A percentile compares a stretch with the other conserved stretches of the same genome.
phyloP scores from a whole-genome alignment of 2,888 invertebrate genomes.

The Priocnemis perturbator region DNA sequence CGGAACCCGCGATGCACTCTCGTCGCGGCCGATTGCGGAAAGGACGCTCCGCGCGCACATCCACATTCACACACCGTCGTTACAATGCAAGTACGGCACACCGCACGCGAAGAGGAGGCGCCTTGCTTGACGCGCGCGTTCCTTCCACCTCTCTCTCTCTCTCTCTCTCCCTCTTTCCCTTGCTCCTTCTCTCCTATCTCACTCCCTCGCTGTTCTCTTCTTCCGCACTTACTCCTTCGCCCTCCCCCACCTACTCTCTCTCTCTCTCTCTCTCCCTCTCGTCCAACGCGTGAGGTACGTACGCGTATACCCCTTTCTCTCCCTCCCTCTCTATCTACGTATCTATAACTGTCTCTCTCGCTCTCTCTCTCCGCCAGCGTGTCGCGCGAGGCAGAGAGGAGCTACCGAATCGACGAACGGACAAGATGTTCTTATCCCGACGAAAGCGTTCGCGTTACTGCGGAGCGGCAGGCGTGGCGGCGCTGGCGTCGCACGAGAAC shows the following conservation, averaged over 20 bases:
- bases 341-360: conserved; percentile 6
- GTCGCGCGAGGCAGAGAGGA: conserved; percentile 35
- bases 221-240: not conserved
- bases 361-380: conserved; percentile 19
- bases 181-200: not conserved
- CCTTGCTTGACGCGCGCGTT: conserved; percentile 1
- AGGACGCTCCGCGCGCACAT: too few relatives aligned
- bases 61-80: conserved; percentile 3
- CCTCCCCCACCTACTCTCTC: not conserved
- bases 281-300: not conserved
- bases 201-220: not conserved
- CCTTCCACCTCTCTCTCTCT: conserved; percentile 6
- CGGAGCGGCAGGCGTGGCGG: conserved; percentile 66
- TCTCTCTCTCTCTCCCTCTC: conserved; percentile 1
- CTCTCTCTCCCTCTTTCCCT: conserved; percentile 6
- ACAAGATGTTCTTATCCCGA: conserved; percentile 51
- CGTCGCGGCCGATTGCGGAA: too few relatives aligned
- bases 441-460: conserved; percentile 72
- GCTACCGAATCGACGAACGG: conserved; percentile 21
- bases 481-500: conserved; percentile 58
- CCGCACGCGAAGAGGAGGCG: not conserved
- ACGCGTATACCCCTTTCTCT: not conserved
- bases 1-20: too few relatives aligned
- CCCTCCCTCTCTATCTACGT: conserved; percentile 6
- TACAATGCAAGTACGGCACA: not conserved